Percentiles rank a stretch among this genome's conserved stretches.
phyloP scores from a whole-genome alignment of 2,113 vertebrate species.

The Gulo gulo region DNA sequence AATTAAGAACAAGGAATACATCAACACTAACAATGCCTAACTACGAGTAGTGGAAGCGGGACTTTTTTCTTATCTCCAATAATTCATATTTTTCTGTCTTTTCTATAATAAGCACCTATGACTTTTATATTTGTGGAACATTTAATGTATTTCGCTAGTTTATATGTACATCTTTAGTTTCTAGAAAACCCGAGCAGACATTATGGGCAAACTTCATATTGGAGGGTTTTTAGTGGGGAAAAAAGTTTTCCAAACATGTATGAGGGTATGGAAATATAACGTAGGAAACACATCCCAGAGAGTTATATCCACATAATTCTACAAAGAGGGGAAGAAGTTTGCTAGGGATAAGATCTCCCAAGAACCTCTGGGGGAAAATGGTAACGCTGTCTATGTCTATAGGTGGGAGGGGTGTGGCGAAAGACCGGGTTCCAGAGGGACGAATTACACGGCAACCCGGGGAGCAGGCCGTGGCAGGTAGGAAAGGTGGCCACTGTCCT shows the following conservation, averaged over 20 bases:
- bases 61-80: not conserved
- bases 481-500: not conserved
- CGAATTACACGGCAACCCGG: not conserved
- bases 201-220: not conserved
- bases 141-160: not conserved
- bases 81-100: not conserved
- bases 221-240: not conserved
- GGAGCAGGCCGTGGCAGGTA: not conserved
- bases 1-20: not conserved
- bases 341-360: not conserved
- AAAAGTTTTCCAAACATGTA: not conserved
- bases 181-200: not conserved
- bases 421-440: accelerated
- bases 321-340: not conserved
- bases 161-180: not conserved
- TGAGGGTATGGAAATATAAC: not conserved
- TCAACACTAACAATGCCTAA: not conserved
- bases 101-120: not conserved
- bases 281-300: not conserved
- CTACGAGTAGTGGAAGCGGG: not conserved
- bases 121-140: slow-evolving; percentile 2
- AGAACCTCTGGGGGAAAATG: not conserved
- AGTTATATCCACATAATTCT: not conserved
- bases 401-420: not conserved
- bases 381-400: accelerated